Percentiles rank a stretch among this genome's conserved stretches.
Conservation (phyloP, 1,140 invertebrate species). For the Sesamia nonagrioides region DNA sequence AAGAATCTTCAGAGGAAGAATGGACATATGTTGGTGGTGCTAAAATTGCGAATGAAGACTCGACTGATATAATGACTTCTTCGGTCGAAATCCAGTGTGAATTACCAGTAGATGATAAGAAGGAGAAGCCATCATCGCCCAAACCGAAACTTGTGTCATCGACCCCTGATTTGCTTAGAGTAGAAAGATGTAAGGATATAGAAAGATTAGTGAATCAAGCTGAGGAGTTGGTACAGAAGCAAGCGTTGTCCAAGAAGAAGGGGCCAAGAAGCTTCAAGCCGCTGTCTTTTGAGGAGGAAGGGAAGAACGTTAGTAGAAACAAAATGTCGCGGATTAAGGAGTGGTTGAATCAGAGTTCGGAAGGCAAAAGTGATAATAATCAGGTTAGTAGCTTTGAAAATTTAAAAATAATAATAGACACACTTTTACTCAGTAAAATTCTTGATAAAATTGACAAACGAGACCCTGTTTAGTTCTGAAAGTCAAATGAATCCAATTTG, state of each 20-base stretch:
- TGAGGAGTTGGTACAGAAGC: constrained; percentile 90
- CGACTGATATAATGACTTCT: constrained; percentile 85
- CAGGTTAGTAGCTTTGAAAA: constrained; percentile 68
- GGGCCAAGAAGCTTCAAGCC: constrained; percentile 86
- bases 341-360: constrained; percentile 89
- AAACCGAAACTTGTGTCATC: constrained; percentile 76
- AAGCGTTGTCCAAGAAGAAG: constrained; percentile 84
- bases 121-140: constrained; percentile 61
- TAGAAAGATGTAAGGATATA: constrained; percentile 87
- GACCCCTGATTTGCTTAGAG: constrained; percentile 73
- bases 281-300: constrained; percentile 85
- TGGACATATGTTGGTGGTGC: constrained; percentile 90
- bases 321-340: constrained; percentile 91
- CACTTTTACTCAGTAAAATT: no score
- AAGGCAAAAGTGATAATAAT: constrained; percentile 78
- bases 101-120: constrained; percentile 76
- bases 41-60: constrained; percentile 83
- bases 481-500: neutral
- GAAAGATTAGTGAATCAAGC: constrained; percentile 91
- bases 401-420: neutral
- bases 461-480: neutral
- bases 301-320: constrained; percentile 83
- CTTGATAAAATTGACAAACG: neutral
- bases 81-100: constrained; percentile 84
- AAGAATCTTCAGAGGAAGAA: constrained; percentile 91